Conservation (phyloP, 2,888 invertebrate genomes). For the Gari tellinella region DNA sequence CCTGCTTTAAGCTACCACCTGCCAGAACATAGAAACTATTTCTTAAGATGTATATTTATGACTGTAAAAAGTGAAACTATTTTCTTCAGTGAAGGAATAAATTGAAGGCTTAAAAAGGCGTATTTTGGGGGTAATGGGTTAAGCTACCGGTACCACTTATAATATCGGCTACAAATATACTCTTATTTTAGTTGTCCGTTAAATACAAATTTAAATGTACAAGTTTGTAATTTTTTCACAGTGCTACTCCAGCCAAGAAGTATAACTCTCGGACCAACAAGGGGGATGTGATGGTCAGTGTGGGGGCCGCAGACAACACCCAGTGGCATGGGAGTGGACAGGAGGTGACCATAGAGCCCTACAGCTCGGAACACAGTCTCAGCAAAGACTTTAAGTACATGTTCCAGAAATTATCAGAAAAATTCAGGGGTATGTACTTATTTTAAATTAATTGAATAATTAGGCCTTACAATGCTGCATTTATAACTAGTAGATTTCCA, state of each 20-base stretch:
- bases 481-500: too few species aligned
- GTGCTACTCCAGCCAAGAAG: constrained; percentile 84
- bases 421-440: constrained; percentile 83
- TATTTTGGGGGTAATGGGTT: too few species aligned
- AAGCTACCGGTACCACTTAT: neutral
- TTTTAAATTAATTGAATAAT: too few species aligned
- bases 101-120: too few species aligned
- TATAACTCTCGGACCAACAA: constrained; percentile 86
- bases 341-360: constrained; percentile 58
- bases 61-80: too few species aligned
- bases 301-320: constrained; percentile 69
- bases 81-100: too few species aligned
- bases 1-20: too few species aligned
- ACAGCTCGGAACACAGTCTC: constrained; percentile 47
- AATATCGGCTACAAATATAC: neutral
- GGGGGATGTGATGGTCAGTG: constrained; percentile 87
- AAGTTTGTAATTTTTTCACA: constrained; percentile 65
- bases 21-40: too few species aligned
- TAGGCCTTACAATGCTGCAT: too few species aligned
- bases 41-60: too few species aligned
- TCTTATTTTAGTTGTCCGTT: neutral
- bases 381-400: constrained; percentile 85
- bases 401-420: constrained; percentile 86
- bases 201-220: neutral
- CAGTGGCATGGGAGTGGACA: constrained; percentile 69